phyloP scores from a whole-genome alignment of 1,140 invertebrate genomes.

The Hycleus cichorii region DNA sequence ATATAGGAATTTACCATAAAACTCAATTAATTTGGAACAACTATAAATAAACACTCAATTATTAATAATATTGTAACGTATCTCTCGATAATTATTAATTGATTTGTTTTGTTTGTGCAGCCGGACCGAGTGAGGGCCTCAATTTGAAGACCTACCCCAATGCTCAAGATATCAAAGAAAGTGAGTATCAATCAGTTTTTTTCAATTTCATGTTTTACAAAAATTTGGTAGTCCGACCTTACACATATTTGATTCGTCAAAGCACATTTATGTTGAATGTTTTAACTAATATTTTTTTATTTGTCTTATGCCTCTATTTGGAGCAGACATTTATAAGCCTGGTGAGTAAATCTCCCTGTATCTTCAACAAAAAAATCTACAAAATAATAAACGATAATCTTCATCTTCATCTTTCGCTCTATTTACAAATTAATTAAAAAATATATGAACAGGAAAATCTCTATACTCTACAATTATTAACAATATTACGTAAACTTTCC shows the following conservation, averaged over 20 bases:
- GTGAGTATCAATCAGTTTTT: constrained; percentile 50
- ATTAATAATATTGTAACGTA: neutral
- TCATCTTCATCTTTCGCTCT: too few species aligned
- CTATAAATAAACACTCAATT: neutral
- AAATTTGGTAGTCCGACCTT: neutral
- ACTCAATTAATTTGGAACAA: neutral
- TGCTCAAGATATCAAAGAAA: constrained; percentile 71
- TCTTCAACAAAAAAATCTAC: too few species aligned
- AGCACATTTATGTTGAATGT: neutral
- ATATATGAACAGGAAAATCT: too few species aligned
- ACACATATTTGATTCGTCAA: neutral
- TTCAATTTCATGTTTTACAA: neutral
- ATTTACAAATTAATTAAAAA: too few species aligned
- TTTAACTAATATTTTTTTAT: constrained; percentile 28
- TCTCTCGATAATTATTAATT: neutral
- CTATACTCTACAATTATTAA: too few species aligned
- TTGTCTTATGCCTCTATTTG: constrained; percentile 26
- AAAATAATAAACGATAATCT: too few species aligned
- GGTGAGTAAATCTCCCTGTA: constrained; percentile 26
- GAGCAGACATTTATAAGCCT: constrained; percentile 33
- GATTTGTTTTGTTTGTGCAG: constrained; percentile 20
- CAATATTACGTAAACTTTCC: too few species aligned
- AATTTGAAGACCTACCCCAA: constrained; percentile 67
- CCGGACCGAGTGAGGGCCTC: constrained; percentile 34
- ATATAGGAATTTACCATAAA: neutral